Evolutionary conservation across 2,888 invertebrate genomes (phyloP).

Genomic region (Erebia palarica): DNA sequence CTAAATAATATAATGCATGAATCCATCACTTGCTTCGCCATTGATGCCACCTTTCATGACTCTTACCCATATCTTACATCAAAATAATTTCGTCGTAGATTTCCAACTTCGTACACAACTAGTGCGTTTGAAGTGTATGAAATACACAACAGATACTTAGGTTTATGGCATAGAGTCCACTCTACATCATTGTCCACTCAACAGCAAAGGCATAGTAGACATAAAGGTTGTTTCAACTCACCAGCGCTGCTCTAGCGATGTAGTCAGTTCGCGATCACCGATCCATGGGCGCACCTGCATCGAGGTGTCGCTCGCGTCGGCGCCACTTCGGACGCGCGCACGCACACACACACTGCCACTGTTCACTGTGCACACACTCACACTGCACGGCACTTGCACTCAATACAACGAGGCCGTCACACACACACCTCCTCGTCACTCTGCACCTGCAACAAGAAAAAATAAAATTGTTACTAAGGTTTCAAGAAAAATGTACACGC

Average conservation of each 20-base stretch:
- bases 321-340: conserved; percentile 65
- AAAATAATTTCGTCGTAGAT: no score
- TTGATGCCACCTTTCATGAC: no score
- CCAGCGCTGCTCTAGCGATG: conserved; percentile 79
- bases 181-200: neutral
- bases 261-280: conserved; percentile 78
- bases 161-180: no score
- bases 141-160: no score
- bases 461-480: neutral
- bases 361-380: conserved; percentile 39
- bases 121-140: no score
- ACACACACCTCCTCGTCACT: conserved; percentile 24
- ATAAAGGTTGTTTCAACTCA: conserved; percentile 40
- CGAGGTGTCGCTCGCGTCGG: conserved; percentile 69
- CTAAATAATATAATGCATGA: no score
- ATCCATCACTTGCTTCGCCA: no score
- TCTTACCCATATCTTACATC: no score
- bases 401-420: conserved; percentile 29
- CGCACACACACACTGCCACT: conserved; percentile 49
- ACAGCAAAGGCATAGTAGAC: neutral
- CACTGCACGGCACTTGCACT: conserved; percentile 27
- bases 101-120: no score
- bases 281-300: conserved; percentile 80
- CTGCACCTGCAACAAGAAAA: conserved; percentile 38
- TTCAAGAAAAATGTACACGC: neutral